These are phyloP conservation scores for Palaemon carinicauda DNA, from an alignment of 1,140 invertebrate species.

Conservation along the genomic window DNA sequence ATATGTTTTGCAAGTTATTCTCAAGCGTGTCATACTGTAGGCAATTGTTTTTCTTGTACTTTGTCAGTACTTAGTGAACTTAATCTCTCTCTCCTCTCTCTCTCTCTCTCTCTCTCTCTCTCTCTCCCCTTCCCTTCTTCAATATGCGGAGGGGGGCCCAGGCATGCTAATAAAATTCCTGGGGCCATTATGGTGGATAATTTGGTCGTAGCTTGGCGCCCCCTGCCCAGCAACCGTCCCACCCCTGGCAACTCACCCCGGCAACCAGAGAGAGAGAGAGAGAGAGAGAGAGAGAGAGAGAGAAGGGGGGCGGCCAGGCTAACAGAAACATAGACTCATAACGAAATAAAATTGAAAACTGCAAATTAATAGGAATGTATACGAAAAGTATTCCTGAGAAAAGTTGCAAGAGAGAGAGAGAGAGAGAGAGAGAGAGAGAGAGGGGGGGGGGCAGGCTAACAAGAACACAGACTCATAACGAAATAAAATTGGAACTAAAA, in stretches of 20 bases:
- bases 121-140: constrained; percentile 4
- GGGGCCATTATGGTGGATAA: constrained; percentile 39
- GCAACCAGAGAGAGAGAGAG: constrained; percentile 34
- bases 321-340: not conserved
- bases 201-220: constrained; percentile 22
- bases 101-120: not conserved
- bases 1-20: no score
- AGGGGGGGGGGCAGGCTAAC: not conserved
- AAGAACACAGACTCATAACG: not conserved
- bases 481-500: no score
- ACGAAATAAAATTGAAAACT: not conserved
- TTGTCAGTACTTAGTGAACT: no score
- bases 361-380: no score
- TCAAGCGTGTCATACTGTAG: no score
- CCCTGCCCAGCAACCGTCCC: constrained; percentile 32
- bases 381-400: no score
- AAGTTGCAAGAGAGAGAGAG: no score
- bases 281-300: not conserved
- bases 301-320: not conserved
- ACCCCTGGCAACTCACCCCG: not conserved
- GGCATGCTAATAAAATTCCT: constrained; percentile 34
- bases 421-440: not conserved
- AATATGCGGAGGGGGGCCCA: constrained; percentile 27
- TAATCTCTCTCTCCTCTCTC: not conserved
- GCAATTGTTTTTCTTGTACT: no score